Conservation (phyloP, 2,888 invertebrate genomes). For the Rhopalosiphum nymphaeae region DNA sequence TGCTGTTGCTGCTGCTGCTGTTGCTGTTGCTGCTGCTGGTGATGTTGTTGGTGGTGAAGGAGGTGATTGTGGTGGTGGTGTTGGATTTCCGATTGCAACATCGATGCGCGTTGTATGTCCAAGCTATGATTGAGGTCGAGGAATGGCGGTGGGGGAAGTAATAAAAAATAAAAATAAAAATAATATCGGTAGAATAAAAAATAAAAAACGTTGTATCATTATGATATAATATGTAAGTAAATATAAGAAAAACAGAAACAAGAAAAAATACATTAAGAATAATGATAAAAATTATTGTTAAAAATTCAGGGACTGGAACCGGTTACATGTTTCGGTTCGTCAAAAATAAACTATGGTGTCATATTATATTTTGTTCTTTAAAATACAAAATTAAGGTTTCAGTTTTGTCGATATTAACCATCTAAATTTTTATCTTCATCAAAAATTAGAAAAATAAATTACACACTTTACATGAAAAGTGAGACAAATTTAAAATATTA, state of each 20-base stretch:
- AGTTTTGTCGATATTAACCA: too few species aligned
- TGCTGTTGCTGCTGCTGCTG: constrained; percentile 50
- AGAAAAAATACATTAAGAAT: neutral
- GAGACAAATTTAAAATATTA: too few species aligned
- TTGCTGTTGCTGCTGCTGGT: constrained; percentile 16
- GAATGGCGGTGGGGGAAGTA: neutral
- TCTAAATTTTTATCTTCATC: too few species aligned
- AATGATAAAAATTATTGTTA: neutral
- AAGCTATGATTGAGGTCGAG: constrained; percentile 47
- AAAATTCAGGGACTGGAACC: neutral
- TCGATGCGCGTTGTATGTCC: constrained; percentile 62
- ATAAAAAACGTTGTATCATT: neutral
- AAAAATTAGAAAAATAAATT: too few species aligned
- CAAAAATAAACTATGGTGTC: neutral
- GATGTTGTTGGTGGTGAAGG: constrained; percentile 1
- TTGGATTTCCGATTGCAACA: constrained; percentile 63
- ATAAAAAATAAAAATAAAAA: constrained; percentile 47
- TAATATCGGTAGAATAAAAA: constrained; percentile 30
- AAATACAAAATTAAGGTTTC: too few species aligned
- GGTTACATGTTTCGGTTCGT: neutral
- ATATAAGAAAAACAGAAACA: neutral
- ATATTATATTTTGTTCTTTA: too few species aligned
- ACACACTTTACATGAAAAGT: too few species aligned
- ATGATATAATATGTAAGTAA: neutral
- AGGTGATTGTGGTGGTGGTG: constrained; percentile 30